Base-by-base conservation (phyloP, 2,113 vertebrate genomes). In the Pao palembangensis region DNA sequence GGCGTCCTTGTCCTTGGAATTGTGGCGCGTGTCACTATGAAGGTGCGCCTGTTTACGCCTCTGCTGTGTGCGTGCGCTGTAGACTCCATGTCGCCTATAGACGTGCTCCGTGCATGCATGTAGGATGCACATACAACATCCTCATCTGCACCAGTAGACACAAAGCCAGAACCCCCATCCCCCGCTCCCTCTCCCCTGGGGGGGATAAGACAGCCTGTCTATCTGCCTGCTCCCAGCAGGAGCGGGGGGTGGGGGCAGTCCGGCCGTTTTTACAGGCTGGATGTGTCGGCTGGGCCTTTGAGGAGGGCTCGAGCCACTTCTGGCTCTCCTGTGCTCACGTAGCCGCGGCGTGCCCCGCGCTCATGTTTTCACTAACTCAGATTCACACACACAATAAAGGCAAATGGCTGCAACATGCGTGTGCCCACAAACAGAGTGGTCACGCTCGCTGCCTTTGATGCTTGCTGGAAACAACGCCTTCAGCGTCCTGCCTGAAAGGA, bases 191-290 rank as follows among this genome's bases (percentile, higher is more conserved):
- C 63, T 64, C 67, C 79, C 68, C 82, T 48, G 57, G 61, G 69
- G 62, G 17, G 47, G 80, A 75, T 84, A 85, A 87, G 84, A 78
- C 78, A 78, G 84, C 86, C 81, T 77, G 85, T 83, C 82, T 88
- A 79, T 85, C 83, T 88, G 88, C 67, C 52, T 68, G 56, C 63
- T 70, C 76, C 67, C 81, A 79, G 75, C 76, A 19, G 55, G 61
- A 78, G 64, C 59, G 75, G 64, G 34, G 55, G 58, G 43, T n/a
- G 44, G 67, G 82, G 75, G 55, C 58, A 49, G 79, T 81, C 81
- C 81, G 72, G 78, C 66, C 69, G 15, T 76, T 76, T 86, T 84
- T 82, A 82, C 75, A 73, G 70, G 55, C 76, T 75, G 65, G 63
- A 70, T 76, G 76, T 85, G 82, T 79, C 50, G 18, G 62, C 61